These are phyloP conservation scores for Amblyopsis hoosieri DNA, from an alignment of 2,797 vertebrate species.

Conservation along the genomic window DNA sequence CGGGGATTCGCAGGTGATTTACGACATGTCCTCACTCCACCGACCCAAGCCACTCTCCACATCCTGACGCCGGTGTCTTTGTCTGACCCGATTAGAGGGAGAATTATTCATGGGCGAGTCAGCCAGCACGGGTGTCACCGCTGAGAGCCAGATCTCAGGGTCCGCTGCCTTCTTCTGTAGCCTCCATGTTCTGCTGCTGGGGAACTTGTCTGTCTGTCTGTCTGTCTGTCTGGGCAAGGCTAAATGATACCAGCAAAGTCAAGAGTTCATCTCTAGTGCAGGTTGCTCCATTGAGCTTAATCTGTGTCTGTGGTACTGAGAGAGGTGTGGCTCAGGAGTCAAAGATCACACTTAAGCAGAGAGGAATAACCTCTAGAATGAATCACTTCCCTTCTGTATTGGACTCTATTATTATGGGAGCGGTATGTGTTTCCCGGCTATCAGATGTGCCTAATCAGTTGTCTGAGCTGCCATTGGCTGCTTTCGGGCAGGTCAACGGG, in stretches of 20 bases:
- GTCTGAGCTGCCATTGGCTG: slow-evolving; percentile 16
- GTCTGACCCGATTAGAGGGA: slow-evolving; percentile 40
- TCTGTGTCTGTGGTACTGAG: too few relatives aligned
- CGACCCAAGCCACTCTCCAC: slow-evolving; percentile 8
- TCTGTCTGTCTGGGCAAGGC: too few relatives aligned
- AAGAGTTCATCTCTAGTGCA: too few relatives aligned
- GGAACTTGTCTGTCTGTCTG: too few relatives aligned
- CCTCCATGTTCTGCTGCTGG: too few relatives aligned
- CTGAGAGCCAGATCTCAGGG: too few relatives aligned
- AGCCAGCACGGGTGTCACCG: too few relatives aligned
- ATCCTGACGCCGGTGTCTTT: slow-evolving; percentile 2
- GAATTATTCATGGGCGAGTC: too few relatives aligned
- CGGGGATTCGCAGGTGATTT: slow-evolving; percentile 35
- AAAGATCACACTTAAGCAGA: slow-evolving; percentile 29
- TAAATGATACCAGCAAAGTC: too few relatives aligned
- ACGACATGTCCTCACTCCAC: slow-evolving; percentile 15
- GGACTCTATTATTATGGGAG: too few relatives aligned
- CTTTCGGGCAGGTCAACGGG: slow-evolving; percentile 38
- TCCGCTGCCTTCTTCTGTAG: too few relatives aligned
- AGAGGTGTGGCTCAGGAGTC: slow-evolving; percentile 14
- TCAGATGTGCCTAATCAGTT: slow-evolving; percentile 7
- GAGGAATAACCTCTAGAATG: slow-evolving; percentile 30
- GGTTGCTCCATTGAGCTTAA: too few relatives aligned
- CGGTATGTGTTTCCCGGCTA: slow-evolving; percentile 1
- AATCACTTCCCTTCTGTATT: slow-evolving; percentile 21